Conservation (phyloP, 2,113 vertebrate species). For the Thermophis baileyi region DNA sequence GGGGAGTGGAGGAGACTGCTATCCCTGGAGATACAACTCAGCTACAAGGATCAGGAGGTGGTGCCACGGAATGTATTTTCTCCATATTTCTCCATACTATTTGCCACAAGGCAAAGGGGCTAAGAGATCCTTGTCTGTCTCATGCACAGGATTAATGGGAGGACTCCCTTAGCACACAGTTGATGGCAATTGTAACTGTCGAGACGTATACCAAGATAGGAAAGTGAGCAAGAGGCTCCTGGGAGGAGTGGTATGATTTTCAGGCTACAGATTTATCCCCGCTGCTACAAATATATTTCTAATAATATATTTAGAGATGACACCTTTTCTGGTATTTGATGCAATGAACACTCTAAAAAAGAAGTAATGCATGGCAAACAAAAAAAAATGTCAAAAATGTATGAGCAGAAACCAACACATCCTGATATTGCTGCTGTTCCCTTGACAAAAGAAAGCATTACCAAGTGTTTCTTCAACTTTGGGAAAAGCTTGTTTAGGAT, state of each 20-base stretch:
- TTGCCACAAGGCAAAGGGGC: background rate
- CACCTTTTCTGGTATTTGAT: background rate
- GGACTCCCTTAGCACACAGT: background rate
- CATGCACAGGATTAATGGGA: background rate
- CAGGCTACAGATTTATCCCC: background rate
- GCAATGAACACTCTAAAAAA: background rate
- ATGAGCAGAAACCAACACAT: background rate
- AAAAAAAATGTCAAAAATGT: background rate
- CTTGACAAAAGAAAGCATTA: conserved; percentile 52
- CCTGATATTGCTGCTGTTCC: background rate
- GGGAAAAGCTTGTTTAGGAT: conserved; percentile 86
- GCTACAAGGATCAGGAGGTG: background rate
- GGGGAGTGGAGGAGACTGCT: background rate
- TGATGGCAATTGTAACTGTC: background rate
- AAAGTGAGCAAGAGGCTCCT: background rate
- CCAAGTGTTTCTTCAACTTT: conserved; percentile 87
- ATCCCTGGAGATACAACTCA: background rate
- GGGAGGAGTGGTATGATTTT: background rate
- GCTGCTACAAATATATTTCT: background rate
- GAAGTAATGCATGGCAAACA: background rate
- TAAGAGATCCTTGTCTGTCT: background rate
- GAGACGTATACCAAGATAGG: background rate
- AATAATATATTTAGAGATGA: background rate
- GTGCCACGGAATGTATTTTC: background rate
- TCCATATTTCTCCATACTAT: background rate